phyloP scores from a whole-genome alignment of 2,888 invertebrate species.

The Drosophila kuntzei region DNA sequence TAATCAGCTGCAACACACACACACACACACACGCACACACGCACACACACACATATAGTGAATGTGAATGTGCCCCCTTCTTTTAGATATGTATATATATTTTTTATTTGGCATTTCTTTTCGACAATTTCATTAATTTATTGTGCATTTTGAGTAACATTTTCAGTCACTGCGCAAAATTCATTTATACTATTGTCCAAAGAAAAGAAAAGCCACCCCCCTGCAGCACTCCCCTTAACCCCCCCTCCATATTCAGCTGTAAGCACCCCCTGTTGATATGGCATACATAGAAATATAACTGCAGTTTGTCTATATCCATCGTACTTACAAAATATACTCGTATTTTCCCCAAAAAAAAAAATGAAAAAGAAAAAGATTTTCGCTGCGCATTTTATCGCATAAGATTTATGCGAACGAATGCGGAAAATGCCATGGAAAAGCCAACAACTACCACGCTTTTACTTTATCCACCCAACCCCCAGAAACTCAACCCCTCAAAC shows the following conservation, averaged over 20 bases:
- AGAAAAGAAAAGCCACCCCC: slow-evolving; percentile 19
- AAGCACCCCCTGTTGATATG: background rate
- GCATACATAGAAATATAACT: slow-evolving; percentile 8
- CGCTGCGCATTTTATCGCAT: slow-evolving; percentile 74
- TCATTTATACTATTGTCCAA: slow-evolving; percentile 1
- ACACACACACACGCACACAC: slow-evolving; percentile 21
- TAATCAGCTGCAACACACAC: slow-evolving; percentile 50
- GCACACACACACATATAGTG: slow-evolving; percentile 3
- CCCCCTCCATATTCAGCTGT: background rate
- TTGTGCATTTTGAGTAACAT: slow-evolving; percentile 34
- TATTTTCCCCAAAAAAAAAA: slow-evolving; percentile 11
- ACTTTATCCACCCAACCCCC: background rate
- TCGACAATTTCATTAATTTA: slow-evolving; percentile 37
- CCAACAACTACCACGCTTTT: slow-evolving; percentile 19
- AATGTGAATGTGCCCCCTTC: background rate
- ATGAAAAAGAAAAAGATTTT: slow-evolving; percentile 25
- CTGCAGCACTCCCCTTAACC: background rate
- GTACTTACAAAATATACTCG: slow-evolving; percentile 1
- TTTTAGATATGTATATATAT: background rate
- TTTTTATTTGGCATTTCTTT: slow-evolving; percentile 4
- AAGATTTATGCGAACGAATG: slow-evolving; percentile 71
- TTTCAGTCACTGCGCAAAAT: slow-evolving; percentile 18
- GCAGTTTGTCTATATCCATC: slow-evolving; percentile 30
- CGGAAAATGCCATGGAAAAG: slow-evolving; percentile 72
- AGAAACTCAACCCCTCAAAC: slow-evolving; percentile 1